These are phyloP conservation scores for Todiramphus chloris DNA, from an alignment of 2,113 vertebrate species.

Conservation along the genomic window DNA sequence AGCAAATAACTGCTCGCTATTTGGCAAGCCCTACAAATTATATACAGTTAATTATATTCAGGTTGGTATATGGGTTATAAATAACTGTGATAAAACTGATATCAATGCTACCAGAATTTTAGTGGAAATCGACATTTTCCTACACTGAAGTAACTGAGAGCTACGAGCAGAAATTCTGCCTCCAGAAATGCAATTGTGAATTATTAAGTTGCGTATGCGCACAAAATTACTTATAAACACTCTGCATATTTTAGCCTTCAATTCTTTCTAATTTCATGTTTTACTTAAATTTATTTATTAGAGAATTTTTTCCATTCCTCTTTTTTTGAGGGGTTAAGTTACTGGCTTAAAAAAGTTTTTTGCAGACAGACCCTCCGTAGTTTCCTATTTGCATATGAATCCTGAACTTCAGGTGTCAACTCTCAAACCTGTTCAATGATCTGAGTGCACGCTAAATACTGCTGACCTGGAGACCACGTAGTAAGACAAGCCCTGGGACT, in stretches of 20 bases:
- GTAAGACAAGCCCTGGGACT: background rate
- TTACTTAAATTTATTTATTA: background rate
- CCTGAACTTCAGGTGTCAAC: background rate
- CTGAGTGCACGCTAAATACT: background rate
- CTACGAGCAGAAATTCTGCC: background rate
- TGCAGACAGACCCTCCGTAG: rapidly evolving
- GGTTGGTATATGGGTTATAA: slow-evolving; percentile 49
- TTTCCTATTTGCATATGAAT: background rate
- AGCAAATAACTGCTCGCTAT: slow-evolving; percentile 49
- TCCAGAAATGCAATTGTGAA: slow-evolving; percentile 9
- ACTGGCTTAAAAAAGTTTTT: background rate
- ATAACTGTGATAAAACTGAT: slow-evolving; percentile 58
- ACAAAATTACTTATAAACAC: background rate
- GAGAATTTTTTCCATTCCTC: background rate
- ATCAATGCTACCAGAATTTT: slow-evolving; percentile 43
- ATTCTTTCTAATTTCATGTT: background rate
- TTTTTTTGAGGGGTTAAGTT: background rate
- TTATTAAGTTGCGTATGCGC: background rate
- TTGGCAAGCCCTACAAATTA: slow-evolving; percentile 56
- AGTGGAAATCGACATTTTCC: slow-evolving; percentile 54
- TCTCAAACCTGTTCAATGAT: background rate
- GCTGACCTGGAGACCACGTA: background rate
- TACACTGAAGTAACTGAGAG: slow-evolving; percentile 37
- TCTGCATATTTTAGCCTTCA: background rate
- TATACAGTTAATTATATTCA: slow-evolving; percentile 59